These are phyloP conservation scores for Incurvaria masculella DNA, from an alignment of 2,888 invertebrate genomes.

Conservation along the genomic window DNA sequence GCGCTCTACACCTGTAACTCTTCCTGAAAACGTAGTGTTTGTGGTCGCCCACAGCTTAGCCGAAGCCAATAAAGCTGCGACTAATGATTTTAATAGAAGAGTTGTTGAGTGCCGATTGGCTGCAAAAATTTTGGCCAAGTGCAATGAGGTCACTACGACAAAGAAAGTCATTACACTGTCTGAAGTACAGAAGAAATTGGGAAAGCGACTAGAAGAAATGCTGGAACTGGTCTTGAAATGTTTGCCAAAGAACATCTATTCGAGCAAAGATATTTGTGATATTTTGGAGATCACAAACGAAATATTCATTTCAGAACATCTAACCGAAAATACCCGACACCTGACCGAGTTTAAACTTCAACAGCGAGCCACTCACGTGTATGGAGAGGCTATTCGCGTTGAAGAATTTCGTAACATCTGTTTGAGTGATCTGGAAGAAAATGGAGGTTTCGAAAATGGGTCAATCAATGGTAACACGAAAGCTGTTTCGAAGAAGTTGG, in stretches of 20 bases:
- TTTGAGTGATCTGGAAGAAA: too few relatives aligned
- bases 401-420: constrained; percentile 69
- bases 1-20: constrained; percentile 66
- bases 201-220: constrained; percentile 65
- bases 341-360: constrained; percentile 70
- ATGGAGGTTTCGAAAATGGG: constrained; percentile 22
- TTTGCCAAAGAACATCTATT: constrained; percentile 66
- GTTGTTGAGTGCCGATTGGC: constrained; percentile 94
- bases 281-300: constrained; percentile 57
- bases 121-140: constrained; percentile 64
- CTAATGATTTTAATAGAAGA: constrained; percentile 85
- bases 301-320: constrained; percentile 57
- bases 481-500: constrained; percentile 21
- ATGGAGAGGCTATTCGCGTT: constrained; percentile 86
- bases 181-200: constrained; percentile 68
- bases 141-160: constrained; percentile 45
- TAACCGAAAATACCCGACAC: constrained; percentile 62
- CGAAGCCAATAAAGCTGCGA: constrained; percentile 92
- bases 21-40: constrained; percentile 84
- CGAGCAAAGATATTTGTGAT: constrained; percentile 62
- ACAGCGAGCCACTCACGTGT: constrained; percentile 88
- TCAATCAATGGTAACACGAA: constrained; percentile 25
- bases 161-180: constrained; percentile 67
- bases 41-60: constrained; percentile 91
- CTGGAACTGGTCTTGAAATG: constrained; percentile 59